Evolutionary conservation across 2,888 invertebrate genomes (phyloP).

Genomic region (Bimastos eiseni): DNA sequence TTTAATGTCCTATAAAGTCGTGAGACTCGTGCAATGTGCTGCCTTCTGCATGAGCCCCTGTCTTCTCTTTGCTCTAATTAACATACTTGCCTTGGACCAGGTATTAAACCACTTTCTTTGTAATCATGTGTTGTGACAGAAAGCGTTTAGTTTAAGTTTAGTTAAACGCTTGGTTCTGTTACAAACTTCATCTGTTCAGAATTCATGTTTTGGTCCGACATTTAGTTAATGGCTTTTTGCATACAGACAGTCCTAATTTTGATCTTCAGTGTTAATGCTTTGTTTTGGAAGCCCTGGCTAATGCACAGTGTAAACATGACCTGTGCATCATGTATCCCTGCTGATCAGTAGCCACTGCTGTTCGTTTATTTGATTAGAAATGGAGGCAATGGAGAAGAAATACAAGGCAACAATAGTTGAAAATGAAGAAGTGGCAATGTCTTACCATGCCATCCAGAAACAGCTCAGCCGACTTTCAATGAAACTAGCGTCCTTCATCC

Average conservation of each 20-base stretch:
- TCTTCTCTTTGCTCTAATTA: background rate
- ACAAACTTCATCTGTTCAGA: background rate
- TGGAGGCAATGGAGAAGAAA: slow-evolving; percentile 53
- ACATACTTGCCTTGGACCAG: background rate
- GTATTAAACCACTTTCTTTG: background rate
- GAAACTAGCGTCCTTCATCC: slow-evolving; percentile 79
- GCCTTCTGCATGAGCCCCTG: background rate
- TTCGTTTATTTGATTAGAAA: slow-evolving; percentile 47
- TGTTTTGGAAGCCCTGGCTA: background rate
- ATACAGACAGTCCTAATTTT: too few species aligned
- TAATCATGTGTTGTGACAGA: background rate
- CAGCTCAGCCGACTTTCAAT: slow-evolving; percentile 76
- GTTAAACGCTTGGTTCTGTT: background rate
- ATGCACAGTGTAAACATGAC: background rate
- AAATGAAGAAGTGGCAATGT: slow-evolving; percentile 75
- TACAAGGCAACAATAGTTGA: slow-evolving; percentile 65
- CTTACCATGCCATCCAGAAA: slow-evolving; percentile 82
- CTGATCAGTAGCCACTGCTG: background rate
- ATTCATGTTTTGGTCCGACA: background rate
- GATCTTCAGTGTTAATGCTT: too few species aligned
- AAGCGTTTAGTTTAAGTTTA: background rate
- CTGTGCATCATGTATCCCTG: background rate
- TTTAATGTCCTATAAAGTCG: background rate
- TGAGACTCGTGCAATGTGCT: background rate
- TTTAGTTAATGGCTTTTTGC: background rate